Conservation (phyloP, 2,888 invertebrate genomes). For the Rhagium mordax region DNA sequence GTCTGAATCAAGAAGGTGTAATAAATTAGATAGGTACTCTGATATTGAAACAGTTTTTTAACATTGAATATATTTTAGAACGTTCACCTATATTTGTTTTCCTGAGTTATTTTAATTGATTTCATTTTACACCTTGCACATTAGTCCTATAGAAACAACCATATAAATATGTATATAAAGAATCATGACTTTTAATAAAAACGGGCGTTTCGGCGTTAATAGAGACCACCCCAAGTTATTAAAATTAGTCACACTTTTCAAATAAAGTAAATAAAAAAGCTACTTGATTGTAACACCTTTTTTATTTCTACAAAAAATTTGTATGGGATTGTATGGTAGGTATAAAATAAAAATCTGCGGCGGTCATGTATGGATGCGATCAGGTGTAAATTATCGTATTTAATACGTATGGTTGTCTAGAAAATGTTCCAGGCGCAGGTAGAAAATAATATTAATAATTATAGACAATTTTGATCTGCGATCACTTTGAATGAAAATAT, state of each 20-base stretch:
- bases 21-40: no score
- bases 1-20: no score
- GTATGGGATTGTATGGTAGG: slow-evolving; percentile 14
- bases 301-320: slow-evolving; percentile 12
- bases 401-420: not conserved
- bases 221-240: slow-evolving; percentile 19
- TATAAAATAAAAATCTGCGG: slow-evolving; percentile 22
- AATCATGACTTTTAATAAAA: slow-evolving; percentile 20
- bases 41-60: no score
- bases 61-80: no score
- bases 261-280: slow-evolving; percentile 17
- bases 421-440: not conserved
- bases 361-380: slow-evolving; percentile 2
- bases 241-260: slow-evolving; percentile 21
- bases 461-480: no score
- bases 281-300: slow-evolving; percentile 16
- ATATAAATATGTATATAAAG: slow-evolving; percentile 24
- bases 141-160: slow-evolving; percentile 23
- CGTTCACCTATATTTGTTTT: not conserved
- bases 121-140: slow-evolving; percentile 27
- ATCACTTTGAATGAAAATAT: no score
- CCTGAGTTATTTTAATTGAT: slow-evolving; percentile 14
- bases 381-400: slow-evolving; percentile 14
- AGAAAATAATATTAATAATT: no score
- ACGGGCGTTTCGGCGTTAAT: not conserved